Evolutionary conservation across 2,888 invertebrate species (phyloP), one percentile per base, ranked within the genome.

Genomic region (Cordilura impudica): DNA sequence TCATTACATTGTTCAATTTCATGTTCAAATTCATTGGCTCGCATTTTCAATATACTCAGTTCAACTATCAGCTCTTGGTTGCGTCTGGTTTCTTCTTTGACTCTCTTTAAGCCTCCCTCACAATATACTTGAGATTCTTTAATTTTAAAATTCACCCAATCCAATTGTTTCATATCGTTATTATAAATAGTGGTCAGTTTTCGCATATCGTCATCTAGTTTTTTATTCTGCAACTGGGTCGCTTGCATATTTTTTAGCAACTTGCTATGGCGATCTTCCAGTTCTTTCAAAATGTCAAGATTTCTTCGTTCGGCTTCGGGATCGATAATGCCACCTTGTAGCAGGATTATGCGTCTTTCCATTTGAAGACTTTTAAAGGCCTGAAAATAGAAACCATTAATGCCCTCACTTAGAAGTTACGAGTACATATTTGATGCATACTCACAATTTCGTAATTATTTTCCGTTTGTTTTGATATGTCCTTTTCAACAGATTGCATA

Each of bases 41-140:
- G 91, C 85, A 96, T 91, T 74, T 93, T 91, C 83, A 94, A 84
- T 69, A 95, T 91, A 83, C 94, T 95, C 81, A 94, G 92, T 65
- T 91, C 91, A 0, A 93, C 93, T 82, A 92, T 92, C 61, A 90
- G 90, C 82, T 92, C 92, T 74, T 93, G 93, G 58, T 91, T 91
- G 0, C 83, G 85, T 19, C 87, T 85, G 61, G 91, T 90, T 7
- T 89, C 90, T 3, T 85, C 82, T 71, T 90, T 91, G 0, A 92
- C 81, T 81, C 92, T 91, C 78, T 93, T 93, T 45, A 91, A 88
- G 0, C 92, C 92, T 16, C 92, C 93, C 77, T 93, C 93, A 82
- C 91, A 91, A 61, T 91, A 88, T n/a, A 92, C 85, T 71, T 91
- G 86, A 7, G 91, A 89, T 82, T 92, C 91, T 85, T 93, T 91